These are phyloP conservation scores for Platyrinchus mystaceus DNA, from an alignment of 2,797 vertebrate species.

Conservation along the genomic window DNA sequence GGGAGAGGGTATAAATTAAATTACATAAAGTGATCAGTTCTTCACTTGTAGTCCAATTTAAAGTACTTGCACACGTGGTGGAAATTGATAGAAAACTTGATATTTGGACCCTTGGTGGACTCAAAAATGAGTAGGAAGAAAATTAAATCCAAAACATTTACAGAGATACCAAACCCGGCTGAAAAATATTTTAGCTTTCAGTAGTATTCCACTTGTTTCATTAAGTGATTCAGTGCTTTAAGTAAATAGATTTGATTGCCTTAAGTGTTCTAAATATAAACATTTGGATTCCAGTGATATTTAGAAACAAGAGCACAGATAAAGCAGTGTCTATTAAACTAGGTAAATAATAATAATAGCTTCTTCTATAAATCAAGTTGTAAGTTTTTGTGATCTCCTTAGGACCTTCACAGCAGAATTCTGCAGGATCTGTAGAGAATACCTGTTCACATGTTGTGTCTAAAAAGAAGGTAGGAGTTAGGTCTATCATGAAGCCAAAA, in stretches of 20 bases:
- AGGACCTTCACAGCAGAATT: neutral
- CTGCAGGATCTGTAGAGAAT: neutral
- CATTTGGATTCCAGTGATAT: neutral
- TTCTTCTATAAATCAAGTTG: neutral
- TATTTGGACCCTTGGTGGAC: neutral
- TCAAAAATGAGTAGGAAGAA: neutral
- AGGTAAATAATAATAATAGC: neutral
- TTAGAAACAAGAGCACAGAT: neutral
- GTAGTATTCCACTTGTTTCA: neutral
- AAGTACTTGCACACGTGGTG: neutral
- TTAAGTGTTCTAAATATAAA: constrained; percentile 31
- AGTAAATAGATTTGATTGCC: constrained; percentile 16
- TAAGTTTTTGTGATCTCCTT: neutral
- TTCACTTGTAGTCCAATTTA: neutral
- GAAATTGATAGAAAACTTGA: neutral
- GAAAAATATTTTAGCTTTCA: constrained; percentile 1
- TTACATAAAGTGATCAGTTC: neutral
- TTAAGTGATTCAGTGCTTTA: constrained; percentile 5
- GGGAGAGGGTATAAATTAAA: neutral
- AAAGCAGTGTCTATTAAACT: neutral
- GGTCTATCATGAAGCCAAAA: neutral
- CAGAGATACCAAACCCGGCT: neutral
- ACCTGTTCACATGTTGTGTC: neutral
- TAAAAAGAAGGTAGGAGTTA: neutral
- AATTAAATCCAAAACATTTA: constrained; percentile 9